These are phyloP conservation scores for Nebria ingens DNA, from an alignment of 1,140 invertebrate genomes.

Conservation along the genomic window DNA sequence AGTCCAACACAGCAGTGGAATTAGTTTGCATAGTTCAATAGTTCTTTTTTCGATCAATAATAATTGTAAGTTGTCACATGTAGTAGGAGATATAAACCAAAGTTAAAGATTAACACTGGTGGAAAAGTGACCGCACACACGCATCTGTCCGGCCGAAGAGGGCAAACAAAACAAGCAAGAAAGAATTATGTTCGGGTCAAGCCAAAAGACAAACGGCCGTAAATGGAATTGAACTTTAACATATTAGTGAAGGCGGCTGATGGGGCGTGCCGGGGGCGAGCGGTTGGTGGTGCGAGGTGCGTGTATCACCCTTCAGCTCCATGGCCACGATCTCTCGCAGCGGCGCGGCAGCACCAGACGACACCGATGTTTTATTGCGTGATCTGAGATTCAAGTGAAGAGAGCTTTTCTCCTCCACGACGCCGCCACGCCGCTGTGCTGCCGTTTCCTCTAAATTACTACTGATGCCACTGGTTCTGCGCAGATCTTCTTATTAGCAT, in stretches of 20 bases:
- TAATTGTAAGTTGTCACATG: no score
- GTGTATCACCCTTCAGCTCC: not conserved
- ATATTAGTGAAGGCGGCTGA: not conserved
- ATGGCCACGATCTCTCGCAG: not conserved
- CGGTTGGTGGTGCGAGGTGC: not conserved
- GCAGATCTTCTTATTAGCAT: not conserved
- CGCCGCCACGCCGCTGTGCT: not conserved
- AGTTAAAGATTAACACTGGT: no score
- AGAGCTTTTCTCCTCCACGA: not conserved
- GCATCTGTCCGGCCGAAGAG: no score
- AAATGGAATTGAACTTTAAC: slow-evolving; percentile 9
- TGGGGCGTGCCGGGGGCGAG: not conserved
- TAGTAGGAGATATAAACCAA: no score
- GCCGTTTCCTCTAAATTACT: slow-evolving; percentile 4
- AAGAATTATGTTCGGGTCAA: slow-evolving; percentile 7
- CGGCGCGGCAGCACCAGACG: not conserved
- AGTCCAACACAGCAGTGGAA: no score
- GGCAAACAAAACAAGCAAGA: no score
- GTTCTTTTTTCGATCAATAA: no score
- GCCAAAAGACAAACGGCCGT: slow-evolving; percentile 5
- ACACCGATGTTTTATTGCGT: slow-evolving; percentile 3
- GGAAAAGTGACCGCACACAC: not conserved
- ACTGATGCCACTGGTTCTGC: not conserved
- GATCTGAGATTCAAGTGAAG: slow-evolving; percentile 8
- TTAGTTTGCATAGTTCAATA: no score